Conservation (phyloP, 2,888 invertebrate genomes). For the Caenorhabditis macrosperma region DNA sequence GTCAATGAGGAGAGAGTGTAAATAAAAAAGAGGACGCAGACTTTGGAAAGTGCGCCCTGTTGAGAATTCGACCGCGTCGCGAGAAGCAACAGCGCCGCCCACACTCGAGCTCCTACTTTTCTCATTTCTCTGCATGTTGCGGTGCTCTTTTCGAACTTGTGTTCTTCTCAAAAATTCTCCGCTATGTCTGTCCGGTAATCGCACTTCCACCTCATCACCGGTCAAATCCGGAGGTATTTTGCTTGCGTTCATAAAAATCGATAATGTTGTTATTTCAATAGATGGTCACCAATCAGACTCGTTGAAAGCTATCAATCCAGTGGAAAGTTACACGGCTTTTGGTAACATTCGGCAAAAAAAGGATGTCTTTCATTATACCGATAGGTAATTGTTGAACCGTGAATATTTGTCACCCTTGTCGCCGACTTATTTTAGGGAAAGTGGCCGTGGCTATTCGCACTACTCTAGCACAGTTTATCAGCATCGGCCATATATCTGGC, state of each 20-base stretch:
- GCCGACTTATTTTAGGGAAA: slow-evolving; percentile 55
- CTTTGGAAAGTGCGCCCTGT: slow-evolving; percentile 19
- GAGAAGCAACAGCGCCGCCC: slow-evolving; percentile 40
- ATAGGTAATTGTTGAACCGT: slow-evolving; percentile 57
- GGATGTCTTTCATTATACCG: slow-evolving; percentile 72
- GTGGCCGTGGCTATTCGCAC: slow-evolving; percentile 74
- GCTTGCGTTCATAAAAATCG: background rate
- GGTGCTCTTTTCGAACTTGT: background rate
- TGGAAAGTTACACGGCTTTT: slow-evolving; percentile 67
- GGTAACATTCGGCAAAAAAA: slow-evolving; percentile 66
- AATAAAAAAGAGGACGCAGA: slow-evolving; percentile 18
- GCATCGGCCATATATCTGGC: slow-evolving; percentile 76
- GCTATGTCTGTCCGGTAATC: background rate
- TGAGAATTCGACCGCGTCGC: slow-evolving; percentile 39
- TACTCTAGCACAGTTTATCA: slow-evolving; percentile 70
- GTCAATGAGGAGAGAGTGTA: slow-evolving; percentile 11
- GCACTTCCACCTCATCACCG: slow-evolving; percentile 6
- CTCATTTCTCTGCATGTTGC: slow-evolving; percentile 19
- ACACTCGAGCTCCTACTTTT: slow-evolving; percentile 41
- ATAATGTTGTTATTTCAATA: background rate
- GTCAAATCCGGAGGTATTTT: slow-evolving; percentile 8
- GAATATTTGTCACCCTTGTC: background rate
- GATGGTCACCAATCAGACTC: slow-evolving; percentile 2
- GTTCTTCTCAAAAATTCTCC: background rate
- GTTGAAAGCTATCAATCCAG: slow-evolving; percentile 59